Evolutionary conservation across 2,113 vertebrate species (phyloP), one percentile per base, ranked within the genome.

Genomic region (Uria lomvia): DNA sequence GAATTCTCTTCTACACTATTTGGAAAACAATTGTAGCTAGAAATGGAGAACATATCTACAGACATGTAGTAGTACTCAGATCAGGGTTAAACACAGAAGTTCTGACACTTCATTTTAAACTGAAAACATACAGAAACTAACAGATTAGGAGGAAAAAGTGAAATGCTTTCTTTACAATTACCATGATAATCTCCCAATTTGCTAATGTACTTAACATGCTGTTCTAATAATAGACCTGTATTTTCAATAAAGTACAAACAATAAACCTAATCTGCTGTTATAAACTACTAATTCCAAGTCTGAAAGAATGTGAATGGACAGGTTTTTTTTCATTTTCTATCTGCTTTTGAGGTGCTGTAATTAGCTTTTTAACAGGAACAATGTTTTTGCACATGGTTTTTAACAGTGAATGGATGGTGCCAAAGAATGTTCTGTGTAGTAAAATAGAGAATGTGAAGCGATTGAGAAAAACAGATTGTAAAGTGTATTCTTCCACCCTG

Each of bases 381-480:
- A 40, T 36, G 55, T 63, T 49, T 88, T 80, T 79, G 7, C 30
- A 50, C 26, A 32, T 0, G 7, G 8, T 34, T 91, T 96, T 88
- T 88, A 60, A 56, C 72, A 71, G 82, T 11, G 2, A 92, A 81
- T 68, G 52, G n/a, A 84, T 55, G 19, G 13, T 91, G 85, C 79
- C 92, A 86, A 56, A 43, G 43, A 63, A 94, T 59, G 43, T 86
- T 93, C 52, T 86, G 47, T 43, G 68, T 34, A 83, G 75, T 63
- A 86, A 81, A 92, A 94, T 12, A 79, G 49, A 86, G 32, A 88
- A 84, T 59, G 32, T 86, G 82, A 80, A 96, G 56, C 0, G 0
- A 91, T 49, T 89, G 72, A 94, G 76, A 67, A 96, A 96, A 96
- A 74, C 90, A 96, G 94, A 90, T 95, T 95, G 93, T 70, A 88